Evolutionary conservation across 2,888 invertebrate genomes (phyloP).

Genomic region (Drosophila macrothrix): DNA sequence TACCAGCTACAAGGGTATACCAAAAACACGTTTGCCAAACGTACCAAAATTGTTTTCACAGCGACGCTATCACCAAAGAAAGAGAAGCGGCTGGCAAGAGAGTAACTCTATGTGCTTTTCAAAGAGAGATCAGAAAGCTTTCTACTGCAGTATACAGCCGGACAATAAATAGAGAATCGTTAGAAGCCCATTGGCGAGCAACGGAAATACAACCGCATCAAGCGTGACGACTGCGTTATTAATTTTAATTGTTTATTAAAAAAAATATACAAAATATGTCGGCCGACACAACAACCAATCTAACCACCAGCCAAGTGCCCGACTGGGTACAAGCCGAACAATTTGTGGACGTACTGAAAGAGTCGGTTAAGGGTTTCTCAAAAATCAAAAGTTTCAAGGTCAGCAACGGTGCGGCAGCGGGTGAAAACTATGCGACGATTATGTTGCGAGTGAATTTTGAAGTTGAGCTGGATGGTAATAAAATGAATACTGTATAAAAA

Average conservation of each 20-base stretch:
- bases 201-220: not conserved
- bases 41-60: not conserved
- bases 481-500: not conserved
- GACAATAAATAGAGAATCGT: not conserved
- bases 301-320: constrained; percentile 32
- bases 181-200: constrained; percentile 17
- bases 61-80: not conserved
- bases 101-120: not conserved
- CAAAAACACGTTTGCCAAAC: not conserved
- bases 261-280: constrained; percentile 31
- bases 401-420: constrained; percentile 61
- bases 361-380: constrained; percentile 44
- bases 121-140: constrained; percentile 20
- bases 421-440: constrained; percentile 82
- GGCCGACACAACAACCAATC: constrained; percentile 20
- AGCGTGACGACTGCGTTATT: not conserved
- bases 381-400: constrained; percentile 53
- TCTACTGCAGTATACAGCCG: constrained; percentile 2
- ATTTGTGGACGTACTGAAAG: constrained; percentile 52
- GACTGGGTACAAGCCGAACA: constrained; percentile 57
- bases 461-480: constrained; percentile 71
- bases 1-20: not conserved
- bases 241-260: not conserved
- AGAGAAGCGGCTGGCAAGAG: constrained; percentile 1
- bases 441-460: constrained; percentile 75